phyloP scores from a whole-genome alignment of 2,888 invertebrate genomes.

The Nysson spinosus region DNA sequence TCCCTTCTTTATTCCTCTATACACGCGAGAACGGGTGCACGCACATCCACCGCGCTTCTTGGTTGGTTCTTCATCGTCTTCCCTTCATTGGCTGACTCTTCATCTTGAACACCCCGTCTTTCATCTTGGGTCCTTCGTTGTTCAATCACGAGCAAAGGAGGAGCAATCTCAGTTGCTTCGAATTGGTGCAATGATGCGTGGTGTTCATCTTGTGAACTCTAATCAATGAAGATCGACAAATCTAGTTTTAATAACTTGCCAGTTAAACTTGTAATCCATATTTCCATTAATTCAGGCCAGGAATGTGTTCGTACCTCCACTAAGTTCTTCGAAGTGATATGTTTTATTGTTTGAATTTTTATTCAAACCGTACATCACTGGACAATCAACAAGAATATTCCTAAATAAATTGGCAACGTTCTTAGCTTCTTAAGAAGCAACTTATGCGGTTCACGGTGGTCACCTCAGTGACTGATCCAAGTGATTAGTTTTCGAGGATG shows the following conservation, averaged over 20 bases:
- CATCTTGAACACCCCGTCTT: conserved; percentile 52
- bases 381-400: too few relatives aligned
- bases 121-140: conserved; percentile 29
- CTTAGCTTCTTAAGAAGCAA: conserved; percentile 14
- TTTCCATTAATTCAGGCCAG: too few relatives aligned
- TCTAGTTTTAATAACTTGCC: too few relatives aligned
- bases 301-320: too few relatives aligned
- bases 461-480: background rate
- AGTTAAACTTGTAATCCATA: too few relatives aligned
- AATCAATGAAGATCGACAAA: too few relatives aligned
- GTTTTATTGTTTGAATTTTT: too few relatives aligned
- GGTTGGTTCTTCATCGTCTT: conserved; percentile 63
- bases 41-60: conserved; percentile 65
- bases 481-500: conserved; percentile 36
- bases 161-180: conserved; percentile 25
- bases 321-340: too few relatives aligned
- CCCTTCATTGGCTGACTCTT: conserved; percentile 55
- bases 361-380: too few relatives aligned
- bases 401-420: background rate
- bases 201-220: background rate
- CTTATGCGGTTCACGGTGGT: conserved; percentile 37
- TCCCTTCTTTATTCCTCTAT: conserved; percentile 63
- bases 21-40: conserved; percentile 68
- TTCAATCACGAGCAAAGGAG: conserved; percentile 36
- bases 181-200: too few relatives aligned